Percentiles rank a stretch among this genome's conserved stretches.
These are phyloP conservation scores for Hippocampus barbouri DNA, from an alignment of 2,113 vertebrate species.

Conservation along the genomic window DNA sequence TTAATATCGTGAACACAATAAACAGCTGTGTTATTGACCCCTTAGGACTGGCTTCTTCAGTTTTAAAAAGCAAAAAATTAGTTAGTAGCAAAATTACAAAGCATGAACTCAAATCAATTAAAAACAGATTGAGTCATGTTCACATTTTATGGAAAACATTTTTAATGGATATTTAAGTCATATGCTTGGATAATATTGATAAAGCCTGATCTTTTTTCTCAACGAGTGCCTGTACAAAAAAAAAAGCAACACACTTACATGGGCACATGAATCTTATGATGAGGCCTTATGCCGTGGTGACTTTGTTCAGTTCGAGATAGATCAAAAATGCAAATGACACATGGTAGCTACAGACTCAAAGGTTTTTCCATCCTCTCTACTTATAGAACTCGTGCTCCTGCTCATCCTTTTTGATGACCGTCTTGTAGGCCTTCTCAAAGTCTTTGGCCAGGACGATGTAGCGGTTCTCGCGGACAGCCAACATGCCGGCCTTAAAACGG, in stretches of 20 bases:
- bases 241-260: neutral
- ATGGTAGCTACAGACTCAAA: constrained; percentile 26
- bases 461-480: constrained; percentile 90
- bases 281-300: constrained; percentile 26
- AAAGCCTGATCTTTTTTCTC: constrained; percentile 12
- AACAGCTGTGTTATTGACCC: no score
- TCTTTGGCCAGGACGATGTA: constrained; percentile 94
- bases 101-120: neutral
- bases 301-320: constrained; percentile 33
- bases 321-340: constrained; percentile 27
- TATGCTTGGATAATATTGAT: constrained; percentile 32
- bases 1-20: no score
- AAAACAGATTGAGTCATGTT: neutral
- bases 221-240: constrained; percentile 33
- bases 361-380: constrained; percentile 55
- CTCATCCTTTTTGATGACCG: constrained; percentile 91
- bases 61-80: no score
- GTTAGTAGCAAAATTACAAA: neutral
- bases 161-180: constrained; percentile 59
- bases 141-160: constrained; percentile 61
- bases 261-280: constrained; percentile 16
- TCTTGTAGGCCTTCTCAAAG: constrained; percentile 94
- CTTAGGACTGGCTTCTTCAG: no score
- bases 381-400: constrained; percentile 97
- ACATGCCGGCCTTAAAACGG: constrained; percentile 82